Evolutionary conservation across 2,113 vertebrate species (phyloP).

Genomic region (Polypterus bichir): DNA sequence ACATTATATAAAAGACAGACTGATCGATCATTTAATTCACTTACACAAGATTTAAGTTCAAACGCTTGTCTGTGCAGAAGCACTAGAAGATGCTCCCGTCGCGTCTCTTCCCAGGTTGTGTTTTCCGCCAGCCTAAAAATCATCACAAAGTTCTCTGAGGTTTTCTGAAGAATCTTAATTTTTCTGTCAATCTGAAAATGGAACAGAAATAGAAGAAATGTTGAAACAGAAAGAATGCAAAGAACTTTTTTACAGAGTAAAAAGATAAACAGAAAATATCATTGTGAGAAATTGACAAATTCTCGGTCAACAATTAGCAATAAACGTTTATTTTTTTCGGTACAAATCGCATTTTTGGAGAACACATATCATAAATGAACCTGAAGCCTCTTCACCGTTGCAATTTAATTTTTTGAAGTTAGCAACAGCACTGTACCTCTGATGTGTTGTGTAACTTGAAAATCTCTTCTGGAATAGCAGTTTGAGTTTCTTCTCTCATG

Average conservation of each 20-base stretch:
- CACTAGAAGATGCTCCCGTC: background rate
- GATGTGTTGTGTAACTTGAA: background rate
- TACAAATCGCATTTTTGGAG: too few relatives aligned
- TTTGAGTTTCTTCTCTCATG: background rate
- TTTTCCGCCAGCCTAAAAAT: background rate
- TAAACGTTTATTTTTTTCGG: too few relatives aligned
- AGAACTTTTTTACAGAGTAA: too few relatives aligned
- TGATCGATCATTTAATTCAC: background rate
- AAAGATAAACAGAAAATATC: too few relatives aligned
- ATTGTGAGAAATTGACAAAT: too few relatives aligned
- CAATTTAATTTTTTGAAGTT: too few relatives aligned
- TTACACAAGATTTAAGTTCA: background rate
- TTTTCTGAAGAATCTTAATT: background rate
- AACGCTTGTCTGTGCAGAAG: background rate
- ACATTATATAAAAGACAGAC: too few relatives aligned
- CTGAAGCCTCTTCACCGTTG: too few relatives aligned
- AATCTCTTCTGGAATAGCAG: background rate
- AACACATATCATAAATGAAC: too few relatives aligned
- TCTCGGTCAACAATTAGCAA: too few relatives aligned
- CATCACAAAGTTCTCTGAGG: background rate
- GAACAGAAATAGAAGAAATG: too few relatives aligned
- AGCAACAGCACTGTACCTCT: background rate
- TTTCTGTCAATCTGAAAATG: background rate
- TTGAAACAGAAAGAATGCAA: too few relatives aligned
- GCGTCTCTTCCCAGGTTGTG: background rate